These are phyloP conservation scores for Halocynthia roretzi DNA, from an alignment of 23 tunicate species.

Conservation along the genomic window DNA sequence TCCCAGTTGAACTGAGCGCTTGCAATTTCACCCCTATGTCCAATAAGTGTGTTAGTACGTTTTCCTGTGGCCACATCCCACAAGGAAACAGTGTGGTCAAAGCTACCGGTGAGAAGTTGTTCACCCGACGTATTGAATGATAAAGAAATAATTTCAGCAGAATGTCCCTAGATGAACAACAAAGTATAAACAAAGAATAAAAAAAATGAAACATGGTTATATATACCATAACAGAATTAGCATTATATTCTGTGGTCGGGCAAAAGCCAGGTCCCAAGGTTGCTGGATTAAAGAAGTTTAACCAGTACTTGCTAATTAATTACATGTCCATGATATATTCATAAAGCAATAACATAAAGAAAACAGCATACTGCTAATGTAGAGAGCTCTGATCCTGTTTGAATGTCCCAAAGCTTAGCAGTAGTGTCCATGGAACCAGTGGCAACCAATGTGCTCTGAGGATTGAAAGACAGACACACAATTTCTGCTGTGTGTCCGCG, in stretches of 20 bases:
- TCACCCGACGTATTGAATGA: constrained; percentile 82
- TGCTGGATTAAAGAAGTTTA: too few relatives aligned
- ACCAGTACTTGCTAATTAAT: too few relatives aligned
- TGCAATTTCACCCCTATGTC: constrained; percentile 93
- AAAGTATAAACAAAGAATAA: not conserved
- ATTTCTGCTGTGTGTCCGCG: constrained; percentile 96
- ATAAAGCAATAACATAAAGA: not conserved
- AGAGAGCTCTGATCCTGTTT: constrained; percentile 77
- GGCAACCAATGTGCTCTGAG: constrained; percentile 87
- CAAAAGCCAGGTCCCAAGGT: not conserved
- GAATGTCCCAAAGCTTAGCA: constrained; percentile 96
- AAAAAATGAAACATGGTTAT: not conserved
- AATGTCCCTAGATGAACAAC: constrained; percentile 55
- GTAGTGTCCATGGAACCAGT: constrained; percentile 99
- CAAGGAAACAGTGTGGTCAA: constrained; percentile 87
- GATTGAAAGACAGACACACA: constrained; percentile 94
- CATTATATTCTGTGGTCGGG: not conserved
- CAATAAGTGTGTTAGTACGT: constrained; percentile 71
- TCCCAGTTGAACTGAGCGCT: constrained; percentile 94
- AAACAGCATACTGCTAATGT: constrained; percentile 57
- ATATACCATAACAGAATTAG: not conserved
- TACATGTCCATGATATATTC: too few relatives aligned
- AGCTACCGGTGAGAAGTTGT: constrained; percentile 86
- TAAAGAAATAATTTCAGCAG: constrained; percentile 93
- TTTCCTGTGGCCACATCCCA: constrained; percentile 79